Percentiles rank a stretch among this genome's conserved stretches.
phyloP scores from a whole-genome alignment of 2,797 vertebrate species.

The Phaenicophaeus curvirostris region DNA sequence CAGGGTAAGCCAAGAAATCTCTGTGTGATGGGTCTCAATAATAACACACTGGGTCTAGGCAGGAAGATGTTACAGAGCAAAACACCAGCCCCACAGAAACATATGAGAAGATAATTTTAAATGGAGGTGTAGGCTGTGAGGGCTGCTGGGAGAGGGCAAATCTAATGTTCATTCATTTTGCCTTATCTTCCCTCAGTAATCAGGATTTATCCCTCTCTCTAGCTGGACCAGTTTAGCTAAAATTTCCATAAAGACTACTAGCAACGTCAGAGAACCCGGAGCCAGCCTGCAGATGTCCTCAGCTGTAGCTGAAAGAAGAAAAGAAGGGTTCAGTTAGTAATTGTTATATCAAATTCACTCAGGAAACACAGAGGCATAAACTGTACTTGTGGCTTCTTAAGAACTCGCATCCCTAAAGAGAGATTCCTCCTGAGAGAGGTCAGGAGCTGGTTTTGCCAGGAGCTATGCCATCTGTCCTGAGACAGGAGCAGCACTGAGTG shows the following conservation, averaged over 20 bases:
- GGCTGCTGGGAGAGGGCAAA: not conserved
- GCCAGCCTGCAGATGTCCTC: not conserved
- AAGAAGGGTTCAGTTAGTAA: not conserved
- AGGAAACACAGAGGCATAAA: not conserved
- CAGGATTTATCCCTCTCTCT: not conserved
- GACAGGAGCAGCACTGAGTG: not conserved
- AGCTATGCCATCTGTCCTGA: not conserved
- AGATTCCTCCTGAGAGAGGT: not conserved
- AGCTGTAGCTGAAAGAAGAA: not conserved
- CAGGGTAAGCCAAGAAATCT: not conserved
- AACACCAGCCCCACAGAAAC: not conserved
- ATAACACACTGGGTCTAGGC: not conserved
- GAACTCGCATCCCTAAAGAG: not conserved
- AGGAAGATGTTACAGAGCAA: not conserved
- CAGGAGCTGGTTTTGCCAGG: not conserved
- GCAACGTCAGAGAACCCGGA: not conserved
- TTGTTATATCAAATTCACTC: not conserved
- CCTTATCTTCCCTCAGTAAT: not conserved
- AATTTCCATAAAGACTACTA: not conserved
- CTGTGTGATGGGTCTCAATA: not conserved
- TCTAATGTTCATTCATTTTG: not conserved
- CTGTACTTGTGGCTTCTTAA: not conserved
- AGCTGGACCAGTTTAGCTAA: not conserved
- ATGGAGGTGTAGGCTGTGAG: not conserved
- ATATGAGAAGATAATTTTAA: not conserved